Evolutionary conservation across 1,140 invertebrate species (phyloP).

Genomic region (Magallana gigas): DNA sequence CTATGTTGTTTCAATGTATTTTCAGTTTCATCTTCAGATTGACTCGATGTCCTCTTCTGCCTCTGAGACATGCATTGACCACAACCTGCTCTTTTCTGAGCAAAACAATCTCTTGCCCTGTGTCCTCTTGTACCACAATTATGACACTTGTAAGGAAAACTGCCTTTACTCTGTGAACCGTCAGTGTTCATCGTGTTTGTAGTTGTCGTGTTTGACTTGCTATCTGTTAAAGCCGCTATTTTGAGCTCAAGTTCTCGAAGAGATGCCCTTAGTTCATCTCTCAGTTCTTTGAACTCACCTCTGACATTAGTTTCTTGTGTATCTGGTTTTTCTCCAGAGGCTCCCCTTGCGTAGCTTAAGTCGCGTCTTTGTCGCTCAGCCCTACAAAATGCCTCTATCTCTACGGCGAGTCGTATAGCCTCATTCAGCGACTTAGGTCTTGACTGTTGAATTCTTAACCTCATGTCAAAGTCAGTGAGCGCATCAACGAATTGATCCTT

Average conservation of each 20-base stretch:
- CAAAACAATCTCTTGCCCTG: neutral
- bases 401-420: slow-evolving; percentile 55
- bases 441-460: slow-evolving; percentile 47
- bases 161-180: too few species aligned
- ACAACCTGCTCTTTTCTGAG: neutral
- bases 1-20: neutral
- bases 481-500: slow-evolving; percentile 59
- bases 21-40: neutral
- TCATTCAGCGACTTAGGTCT: slow-evolving; percentile 57
- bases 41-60: neutral
- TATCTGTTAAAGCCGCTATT: neutral
- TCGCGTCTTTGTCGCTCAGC: slow-evolving; percentile 39
- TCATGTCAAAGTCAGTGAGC: slow-evolving; percentile 49
- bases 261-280: neutral
- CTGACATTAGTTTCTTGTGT: neutral
- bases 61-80: neutral
- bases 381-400: slow-evolving; percentile 48
- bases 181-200: neutral
- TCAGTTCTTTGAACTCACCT: neutral
- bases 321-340: neutral
- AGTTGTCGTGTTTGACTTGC: neutral
- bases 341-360: neutral
- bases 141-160: slow-evolving; percentile 16
- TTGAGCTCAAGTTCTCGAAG: neutral
- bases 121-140: slow-evolving; percentile 33